These are phyloP conservation scores for Charanyca ferruginea DNA, from an alignment of 2,888 invertebrate genomes.

Conservation along the genomic window DNA sequence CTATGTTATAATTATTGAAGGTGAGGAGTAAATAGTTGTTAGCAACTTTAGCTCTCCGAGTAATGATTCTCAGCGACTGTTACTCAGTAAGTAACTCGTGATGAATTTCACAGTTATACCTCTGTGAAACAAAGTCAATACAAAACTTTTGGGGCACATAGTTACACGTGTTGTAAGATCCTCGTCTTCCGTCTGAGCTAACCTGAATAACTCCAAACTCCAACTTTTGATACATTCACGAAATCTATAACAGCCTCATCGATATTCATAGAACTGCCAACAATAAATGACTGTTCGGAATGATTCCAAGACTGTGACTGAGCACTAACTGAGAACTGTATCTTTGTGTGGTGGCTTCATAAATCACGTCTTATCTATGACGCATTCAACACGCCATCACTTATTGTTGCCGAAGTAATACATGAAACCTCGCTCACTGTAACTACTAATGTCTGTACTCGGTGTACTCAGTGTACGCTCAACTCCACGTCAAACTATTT, in stretches of 20 bases:
- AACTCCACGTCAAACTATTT: constrained; percentile 31
- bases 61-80: neutral
- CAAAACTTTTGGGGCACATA: constrained; percentile 7
- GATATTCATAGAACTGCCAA: constrained; percentile 20
- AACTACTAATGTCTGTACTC: neutral
- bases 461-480: neutral
- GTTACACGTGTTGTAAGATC: neutral
- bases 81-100: neutral
- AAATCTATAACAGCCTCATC: neutral
- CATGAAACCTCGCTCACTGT: constrained; percentile 6
- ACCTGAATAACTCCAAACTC: neutral
- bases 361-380: constrained; percentile 18
- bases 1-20: constrained; percentile 27
- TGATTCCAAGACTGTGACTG: neutral
- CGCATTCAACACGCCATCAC: constrained; percentile 1
- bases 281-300: constrained; percentile 9
- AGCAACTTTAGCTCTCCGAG: neutral
- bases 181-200: neutral
- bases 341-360: constrained; percentile 15
- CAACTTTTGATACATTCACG: neutral
- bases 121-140: neutral
- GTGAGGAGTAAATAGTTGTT: constrained; percentile 5
- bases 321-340: constrained; percentile 3
- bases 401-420: constrained; percentile 13
- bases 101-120: constrained; percentile 2